Evolutionary conservation across 2,797 vertebrate species (phyloP), one percentile per base, ranked within the genome.

Genomic region (Myotis planiceps): DNA sequence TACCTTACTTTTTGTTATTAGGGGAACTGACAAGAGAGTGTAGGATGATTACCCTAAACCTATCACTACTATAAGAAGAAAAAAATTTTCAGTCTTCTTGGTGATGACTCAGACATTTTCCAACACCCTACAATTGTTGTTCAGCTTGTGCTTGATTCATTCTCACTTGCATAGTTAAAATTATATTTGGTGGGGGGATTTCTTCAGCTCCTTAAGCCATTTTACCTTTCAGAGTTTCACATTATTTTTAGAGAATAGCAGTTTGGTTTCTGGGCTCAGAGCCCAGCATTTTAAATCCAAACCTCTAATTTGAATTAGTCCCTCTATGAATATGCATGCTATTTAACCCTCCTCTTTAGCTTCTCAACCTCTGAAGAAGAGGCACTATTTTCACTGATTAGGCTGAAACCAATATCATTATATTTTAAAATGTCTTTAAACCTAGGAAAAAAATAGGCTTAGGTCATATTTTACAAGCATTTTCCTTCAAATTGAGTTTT

Each of bases 231-330:
- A 69, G 71, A 34, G 45, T 83, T 91, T 69, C 74, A 80, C n/a
- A 37, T 83, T 71, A 65, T 83, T 80, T 95, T 92, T 87, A 76
- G 39, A 93, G 34, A 76, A 68, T 51, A 87, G 53, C 63, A 8
- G 87, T 88, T 66, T 16, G 29, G 13, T 18, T 90, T 93, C 83
- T 92, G 75, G 89, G 63, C 76, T n/a, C 75, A n/a, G 32, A 95
- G 39, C 39, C 79, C 47, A 92, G 58, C 2, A 29, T 25, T 84
- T 25, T 88, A 37, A 18, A 55, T 66, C 63, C 66, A 84, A 91
- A 87, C 45, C 63, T 93, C 29, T 83, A 47, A 92, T 95, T 84
- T 94, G 85, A 90, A 92, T 89, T 90, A 75, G 65, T 90, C n/a
- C 58, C 21, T 92, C 32, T 47, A 25, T 80, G 82, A 84, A 79